Evolutionary conservation across 2,797 vertebrate genomes (phyloP).

Genomic region (Syngnathus rostellatus): DNA sequence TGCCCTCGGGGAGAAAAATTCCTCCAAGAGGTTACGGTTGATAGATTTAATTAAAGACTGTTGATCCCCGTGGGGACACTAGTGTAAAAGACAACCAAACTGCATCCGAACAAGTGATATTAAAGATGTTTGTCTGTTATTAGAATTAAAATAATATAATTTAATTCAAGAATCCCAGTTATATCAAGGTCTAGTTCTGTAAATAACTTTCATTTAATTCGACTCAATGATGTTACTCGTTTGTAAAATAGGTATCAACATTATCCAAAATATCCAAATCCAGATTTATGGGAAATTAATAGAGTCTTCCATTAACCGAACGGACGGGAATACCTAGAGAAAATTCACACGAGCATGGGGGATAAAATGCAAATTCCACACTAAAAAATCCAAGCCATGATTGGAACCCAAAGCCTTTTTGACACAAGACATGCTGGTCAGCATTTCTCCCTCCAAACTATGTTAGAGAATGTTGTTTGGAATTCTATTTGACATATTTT

Average conservation of each 20-base stretch:
- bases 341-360: no score
- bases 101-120: constrained; percentile 16
- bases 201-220: no score
- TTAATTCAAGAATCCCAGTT: background rate
- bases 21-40: constrained; percentile 23
- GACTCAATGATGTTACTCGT: no score
- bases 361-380: background rate
- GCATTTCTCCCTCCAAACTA: no score
- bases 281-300: no score
- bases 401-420: background rate
- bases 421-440: background rate
- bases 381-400: background rate
- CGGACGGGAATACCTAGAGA: no score
- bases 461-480: background rate
- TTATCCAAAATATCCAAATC: no score
- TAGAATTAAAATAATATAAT: background rate
- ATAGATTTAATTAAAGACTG: constrained; percentile 48
- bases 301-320: no score
- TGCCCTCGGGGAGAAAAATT: constrained; percentile 27
- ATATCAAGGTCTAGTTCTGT: background rate
- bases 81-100: constrained; percentile 27
- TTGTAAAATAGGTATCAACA: no score
- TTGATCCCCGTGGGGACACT: constrained; percentile 44
- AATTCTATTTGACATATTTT: background rate
- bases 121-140: background rate